Conservation (phyloP, 2,113 vertebrate genomes). For the Numenius arquata region DNA sequence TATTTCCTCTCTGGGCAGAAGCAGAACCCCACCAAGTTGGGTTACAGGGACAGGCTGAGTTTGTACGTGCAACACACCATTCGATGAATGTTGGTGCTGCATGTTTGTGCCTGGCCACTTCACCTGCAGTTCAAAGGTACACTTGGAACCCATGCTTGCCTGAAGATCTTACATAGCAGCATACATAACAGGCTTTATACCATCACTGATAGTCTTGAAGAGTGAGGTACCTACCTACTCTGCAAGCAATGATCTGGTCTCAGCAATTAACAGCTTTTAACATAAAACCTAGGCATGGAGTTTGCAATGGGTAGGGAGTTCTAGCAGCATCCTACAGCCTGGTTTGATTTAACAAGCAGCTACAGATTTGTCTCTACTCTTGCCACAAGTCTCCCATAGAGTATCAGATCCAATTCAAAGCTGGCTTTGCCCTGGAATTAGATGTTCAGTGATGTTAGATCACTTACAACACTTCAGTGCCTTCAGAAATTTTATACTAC, state of each 20-base stretch:
- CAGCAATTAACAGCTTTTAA: neutral
- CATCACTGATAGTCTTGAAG: neutral
- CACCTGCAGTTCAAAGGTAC: neutral
- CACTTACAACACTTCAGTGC: neutral
- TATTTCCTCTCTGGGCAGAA: neutral
- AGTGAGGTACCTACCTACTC: neutral
- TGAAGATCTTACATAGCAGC: neutral
- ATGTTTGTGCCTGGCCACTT: neutral
- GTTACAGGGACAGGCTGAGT: neutral
- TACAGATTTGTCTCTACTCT: neutral
- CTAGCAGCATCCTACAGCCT: neutral
- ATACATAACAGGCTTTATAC: neutral
- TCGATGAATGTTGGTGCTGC: neutral
- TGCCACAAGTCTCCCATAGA: neutral
- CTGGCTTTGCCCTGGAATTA: neutral
- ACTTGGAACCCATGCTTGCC: neutral
- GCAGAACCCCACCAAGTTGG: neutral
- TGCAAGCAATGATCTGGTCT: neutral
- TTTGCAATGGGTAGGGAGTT: neutral
- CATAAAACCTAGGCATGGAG: neutral
- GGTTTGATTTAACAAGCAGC: neutral
- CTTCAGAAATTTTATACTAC: neutral
- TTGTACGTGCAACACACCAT: neutral
- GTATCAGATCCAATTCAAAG: neutral
- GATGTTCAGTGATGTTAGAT: neutral